Evolutionary conservation across 2,113 vertebrate species (phyloP), one percentile per base, ranked within the genome.

Genomic region (Aramus guarauna): DNA sequence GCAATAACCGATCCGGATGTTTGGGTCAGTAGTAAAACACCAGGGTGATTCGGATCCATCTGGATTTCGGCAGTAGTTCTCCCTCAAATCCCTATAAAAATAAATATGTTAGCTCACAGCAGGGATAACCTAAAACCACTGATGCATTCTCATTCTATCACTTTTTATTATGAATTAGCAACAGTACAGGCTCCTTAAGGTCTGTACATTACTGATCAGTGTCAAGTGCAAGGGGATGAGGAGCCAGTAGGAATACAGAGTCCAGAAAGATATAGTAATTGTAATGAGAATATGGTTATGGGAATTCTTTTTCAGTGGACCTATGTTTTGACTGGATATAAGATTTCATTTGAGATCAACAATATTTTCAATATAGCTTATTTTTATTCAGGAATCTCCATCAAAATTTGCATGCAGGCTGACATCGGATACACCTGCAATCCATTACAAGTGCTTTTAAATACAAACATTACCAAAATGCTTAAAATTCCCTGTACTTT

Each of bases 31-130:
- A 60, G 99, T 99, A 97, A 99, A 99, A 97, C 99, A 99, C 99
- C 99, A 99, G 29, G 99, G 99, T 92, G 98, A 98, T 96, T 99
- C 99, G 96, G 98, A 98, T 69, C 99, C 99, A 97, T 99, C 99
- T 96, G 99, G 99, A 97, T 99, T 99, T 95, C 99, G 98, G 96
- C 99, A 99, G 96, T 99, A 99, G 98, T 99, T 99, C 97, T 99
- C 99, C 95, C 97, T 98, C 95, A 99, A 97, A 97, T 99, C 99
- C 95, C 99, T 99, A 93, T 87, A 81, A 96, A 96, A 96, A 97
- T 60, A 98, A 97, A 91, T 86, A 96, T 8, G 63, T 96, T 97
- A 95, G 80, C 77, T 84, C 76, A 11, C 88, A 89, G 74, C 60
- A 78, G n/a, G 58, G n/a, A 88, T 80, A 94, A 79, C 48, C 68